Base-by-base conservation (phyloP, 2,797 vertebrate species). In the Streptopelia turtur region DNA sequence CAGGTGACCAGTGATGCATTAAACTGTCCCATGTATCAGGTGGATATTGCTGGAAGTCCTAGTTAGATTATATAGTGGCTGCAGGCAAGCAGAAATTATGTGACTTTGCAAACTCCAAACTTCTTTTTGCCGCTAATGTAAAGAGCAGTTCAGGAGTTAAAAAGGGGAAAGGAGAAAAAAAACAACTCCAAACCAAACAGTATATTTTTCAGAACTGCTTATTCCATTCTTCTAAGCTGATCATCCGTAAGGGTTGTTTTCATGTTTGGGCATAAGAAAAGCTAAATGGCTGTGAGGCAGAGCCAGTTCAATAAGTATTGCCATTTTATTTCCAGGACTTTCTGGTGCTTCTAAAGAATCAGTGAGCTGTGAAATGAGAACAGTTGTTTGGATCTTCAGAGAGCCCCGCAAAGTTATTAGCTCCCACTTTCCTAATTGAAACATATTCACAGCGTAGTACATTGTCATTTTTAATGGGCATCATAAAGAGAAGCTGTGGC, bases 291-390 rank as follows among this genome's bases (percentile, higher is more conserved):
- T 94, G 21, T 72, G 45, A 72, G 66, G 63, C 41, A 83, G 83
- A 89, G 74, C 28, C 41, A 86, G 39, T 78, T 57, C 66, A 80
- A 79, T 85, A 91, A 91, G 66, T 63, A 41, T 35, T 92, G 52
- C 50, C 4, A 5, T 70, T 78, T 92, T 78, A 93, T 84, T 96
- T 90, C 27, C 39, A 75, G 52, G 74, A 50, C 63, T 88, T 74
- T 76, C 35, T 87, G 25, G 20, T 83, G 56, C 84, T 82, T 81
- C 49, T 81, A 30, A 37, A 28, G 20, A 93, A 72, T 64, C 82
- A 45, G 71, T 33, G 50, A 93, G 35, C 85, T 80, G 24, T 91
- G 88, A 96, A 96, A 96, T 87, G 63, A 94, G 64, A 96, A 89
- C n/a, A 60, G 60, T 71, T 87, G 33, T 90, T 94, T 57, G 28